Evolutionary conservation across 2,797 vertebrate species (phyloP).

Genomic region (Columba guinea): DNA sequence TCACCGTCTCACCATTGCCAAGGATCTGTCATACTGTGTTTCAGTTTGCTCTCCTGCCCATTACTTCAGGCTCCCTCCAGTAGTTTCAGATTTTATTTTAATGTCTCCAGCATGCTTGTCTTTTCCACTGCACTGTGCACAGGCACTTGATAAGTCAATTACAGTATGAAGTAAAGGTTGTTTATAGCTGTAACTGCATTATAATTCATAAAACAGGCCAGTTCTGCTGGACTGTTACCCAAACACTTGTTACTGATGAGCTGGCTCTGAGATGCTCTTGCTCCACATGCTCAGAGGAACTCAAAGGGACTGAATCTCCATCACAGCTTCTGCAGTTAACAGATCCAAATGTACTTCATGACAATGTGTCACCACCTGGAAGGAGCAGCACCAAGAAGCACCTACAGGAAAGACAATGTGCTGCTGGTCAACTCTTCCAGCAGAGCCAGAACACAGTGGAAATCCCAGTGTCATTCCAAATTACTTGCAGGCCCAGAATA

Average conservation of each 20-base stretch:
- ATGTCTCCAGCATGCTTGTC: neutral
- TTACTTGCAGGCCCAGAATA: neutral
- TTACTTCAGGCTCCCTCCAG: neutral
- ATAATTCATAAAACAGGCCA: neutral
- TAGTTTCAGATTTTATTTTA: neutral
- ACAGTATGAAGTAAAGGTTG: neutral
- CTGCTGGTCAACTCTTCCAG: neutral
- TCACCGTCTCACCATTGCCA: neutral
- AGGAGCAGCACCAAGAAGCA: neutral
- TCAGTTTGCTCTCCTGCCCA: neutral
- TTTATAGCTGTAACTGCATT: neutral
- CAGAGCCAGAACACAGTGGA: neutral
- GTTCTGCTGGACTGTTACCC: neutral
- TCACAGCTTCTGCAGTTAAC: neutral
- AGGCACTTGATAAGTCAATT: neutral
- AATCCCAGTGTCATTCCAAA: neutral
- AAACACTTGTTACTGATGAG: rapidly evolving
- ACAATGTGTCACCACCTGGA: neutral
- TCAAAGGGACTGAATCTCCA: neutral
- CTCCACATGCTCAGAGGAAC: neutral
- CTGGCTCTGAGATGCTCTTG: neutral
- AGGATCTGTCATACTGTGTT: neutral
- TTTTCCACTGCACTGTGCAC: neutral
- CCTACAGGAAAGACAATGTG: neutral
- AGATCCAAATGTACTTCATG: neutral